A percentile compares a stretch with the other conserved stretches of the same genome.
phyloP scores from a whole-genome alignment of 2,888 invertebrate species.

The Ectemnius cavifrons region DNA sequence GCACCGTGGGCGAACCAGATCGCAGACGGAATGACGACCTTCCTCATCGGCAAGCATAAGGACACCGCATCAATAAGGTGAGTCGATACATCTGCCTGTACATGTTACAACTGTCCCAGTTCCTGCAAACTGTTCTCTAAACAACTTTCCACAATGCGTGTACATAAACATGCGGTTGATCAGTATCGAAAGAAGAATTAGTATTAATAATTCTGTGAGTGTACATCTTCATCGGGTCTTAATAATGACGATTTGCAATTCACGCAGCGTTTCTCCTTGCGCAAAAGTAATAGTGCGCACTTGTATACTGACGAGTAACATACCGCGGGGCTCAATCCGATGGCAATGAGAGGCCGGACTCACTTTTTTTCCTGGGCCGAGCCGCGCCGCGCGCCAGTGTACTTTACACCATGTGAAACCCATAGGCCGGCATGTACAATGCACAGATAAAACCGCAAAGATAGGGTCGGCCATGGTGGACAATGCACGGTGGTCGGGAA shows the following conservation, averaged over 20 bases:
- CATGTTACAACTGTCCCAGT: slow-evolving; percentile 18
- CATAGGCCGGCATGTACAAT: neutral
- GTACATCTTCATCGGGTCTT: no score
- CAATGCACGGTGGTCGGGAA: slow-evolving; percentile 15
- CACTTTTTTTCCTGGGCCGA: neutral
- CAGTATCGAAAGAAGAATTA: no score
- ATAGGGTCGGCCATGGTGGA: slow-evolving; percentile 15
- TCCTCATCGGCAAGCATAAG: slow-evolving; percentile 87
- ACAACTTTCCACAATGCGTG: no score
- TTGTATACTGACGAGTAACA: no score
- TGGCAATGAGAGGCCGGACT: no score
- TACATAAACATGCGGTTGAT: no score
- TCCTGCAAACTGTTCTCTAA: neutral
- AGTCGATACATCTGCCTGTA: slow-evolving; percentile 19
- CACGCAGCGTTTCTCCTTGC: no score
- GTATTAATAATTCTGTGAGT: no score
- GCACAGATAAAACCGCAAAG: slow-evolving; percentile 18
- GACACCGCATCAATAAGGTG: slow-evolving; percentile 81
- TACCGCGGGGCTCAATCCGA: no score
- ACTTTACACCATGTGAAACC: neutral
- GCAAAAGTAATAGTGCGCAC: no score
- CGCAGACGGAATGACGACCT: slow-evolving; percentile 83
- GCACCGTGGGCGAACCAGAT: slow-evolving; percentile 95
- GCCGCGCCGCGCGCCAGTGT: neutral
- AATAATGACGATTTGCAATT: no score